Conservation (phyloP, 2,113 vertebrate species). For the Hassar affinis region DNA sequence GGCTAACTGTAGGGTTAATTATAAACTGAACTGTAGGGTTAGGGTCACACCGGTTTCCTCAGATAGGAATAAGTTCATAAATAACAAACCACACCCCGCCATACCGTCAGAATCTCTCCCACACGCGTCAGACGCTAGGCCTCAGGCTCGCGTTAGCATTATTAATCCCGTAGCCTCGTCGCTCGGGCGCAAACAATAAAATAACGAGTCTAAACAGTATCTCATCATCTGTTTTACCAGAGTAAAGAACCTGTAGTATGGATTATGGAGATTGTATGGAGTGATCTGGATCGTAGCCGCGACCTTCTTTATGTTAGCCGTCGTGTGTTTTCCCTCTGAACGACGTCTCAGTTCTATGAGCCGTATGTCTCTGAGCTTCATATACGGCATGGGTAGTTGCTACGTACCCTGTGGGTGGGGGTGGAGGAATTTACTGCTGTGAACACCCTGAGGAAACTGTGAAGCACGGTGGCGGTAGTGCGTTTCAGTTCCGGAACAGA, state of each 20-base stretch:
- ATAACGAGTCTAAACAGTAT: too few species aligned
- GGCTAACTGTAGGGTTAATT: neutral
- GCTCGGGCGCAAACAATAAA: neutral
- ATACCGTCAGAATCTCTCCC: too few species aligned
- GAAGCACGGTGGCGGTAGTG: too few species aligned
- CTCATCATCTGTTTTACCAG: neutral
- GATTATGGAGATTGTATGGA: neutral
- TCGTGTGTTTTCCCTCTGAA: neutral
- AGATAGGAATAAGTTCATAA: neutral
- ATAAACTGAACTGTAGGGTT: too few species aligned
- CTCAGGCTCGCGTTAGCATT: neutral
- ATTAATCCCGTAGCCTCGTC: neutral
- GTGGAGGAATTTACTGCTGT: too few species aligned
- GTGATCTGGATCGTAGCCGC: neutral
- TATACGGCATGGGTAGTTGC: neutral
- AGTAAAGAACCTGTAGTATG: too few species aligned
- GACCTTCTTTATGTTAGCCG: constrained; percentile 19
- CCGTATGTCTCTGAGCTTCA: neutral
- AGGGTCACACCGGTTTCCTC: neutral
- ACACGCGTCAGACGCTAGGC: neutral
- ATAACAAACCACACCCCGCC: neutral
- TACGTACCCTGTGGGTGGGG: neutral
- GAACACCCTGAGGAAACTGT: neutral
- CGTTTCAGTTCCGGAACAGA: too few species aligned
- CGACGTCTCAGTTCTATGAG: neutral